Conservation (phyloP, 2,113 vertebrate genomes). For the Gobius niger region DNA sequence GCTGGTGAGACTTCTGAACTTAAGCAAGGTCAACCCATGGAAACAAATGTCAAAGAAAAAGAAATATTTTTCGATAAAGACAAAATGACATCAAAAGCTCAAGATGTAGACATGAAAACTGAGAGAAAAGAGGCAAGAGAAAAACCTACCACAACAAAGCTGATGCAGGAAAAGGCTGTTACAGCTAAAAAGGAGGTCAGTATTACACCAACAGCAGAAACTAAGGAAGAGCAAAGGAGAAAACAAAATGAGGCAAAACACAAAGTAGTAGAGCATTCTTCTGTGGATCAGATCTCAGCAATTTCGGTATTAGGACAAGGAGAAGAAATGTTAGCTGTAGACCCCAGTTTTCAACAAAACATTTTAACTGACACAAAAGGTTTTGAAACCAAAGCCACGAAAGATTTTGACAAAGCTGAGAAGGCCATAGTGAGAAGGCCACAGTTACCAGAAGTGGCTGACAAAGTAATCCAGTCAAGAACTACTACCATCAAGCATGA, state of each 20-base stretch:
- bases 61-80: not conserved
- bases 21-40: no score
- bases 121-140: not conserved
- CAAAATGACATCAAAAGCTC: not conserved
- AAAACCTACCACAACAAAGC: not conserved
- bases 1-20: not conserved
- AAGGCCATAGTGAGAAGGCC: not conserved
- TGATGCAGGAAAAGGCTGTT: not conserved
- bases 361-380: not conserved
- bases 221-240: not conserved
- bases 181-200: constrained; percentile 9
- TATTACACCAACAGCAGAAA: not conserved
- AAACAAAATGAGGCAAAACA: not conserved
- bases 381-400: not conserved
- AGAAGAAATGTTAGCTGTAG: not conserved
- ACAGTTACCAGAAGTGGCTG: not conserved
- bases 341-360: not conserved
- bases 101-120: not conserved
- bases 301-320: not conserved
- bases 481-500: constrained; percentile 4
- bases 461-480: not conserved
- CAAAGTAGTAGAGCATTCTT: not conserved
- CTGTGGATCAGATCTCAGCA: not conserved
- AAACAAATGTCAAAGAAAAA: no score
- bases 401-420: not conserved